phyloP scores from a whole-genome alignment of 2,113 vertebrate genomes.

The Seriola rivoliana region DNA sequence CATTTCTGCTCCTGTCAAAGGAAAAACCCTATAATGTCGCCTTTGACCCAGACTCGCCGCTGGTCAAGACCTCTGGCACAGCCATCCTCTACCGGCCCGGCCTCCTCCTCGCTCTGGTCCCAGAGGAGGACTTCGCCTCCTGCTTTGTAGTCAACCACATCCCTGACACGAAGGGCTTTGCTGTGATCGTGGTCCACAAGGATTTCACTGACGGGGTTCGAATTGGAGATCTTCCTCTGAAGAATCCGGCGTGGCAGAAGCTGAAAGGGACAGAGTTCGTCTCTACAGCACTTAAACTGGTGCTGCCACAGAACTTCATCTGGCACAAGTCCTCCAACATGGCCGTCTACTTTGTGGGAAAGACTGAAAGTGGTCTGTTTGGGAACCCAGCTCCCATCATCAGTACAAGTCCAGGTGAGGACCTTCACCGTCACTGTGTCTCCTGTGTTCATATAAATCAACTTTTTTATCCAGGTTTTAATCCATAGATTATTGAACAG shows the following conservation, averaged over 20 bases:
- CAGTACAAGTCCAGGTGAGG: slow-evolving; percentile 74
- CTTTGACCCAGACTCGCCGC: accelerated
- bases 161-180: accelerated
- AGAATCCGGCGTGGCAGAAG: neutral
- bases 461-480: too few species aligned
- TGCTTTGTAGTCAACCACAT: slow-evolving; percentile 62
- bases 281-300: accelerated
- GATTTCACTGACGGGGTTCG: neutral
- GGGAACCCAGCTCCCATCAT: slow-evolving; percentile 72
- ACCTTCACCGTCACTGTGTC: neutral
- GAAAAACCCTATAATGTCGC: accelerated
- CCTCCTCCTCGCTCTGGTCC: slow-evolving; percentile 68
- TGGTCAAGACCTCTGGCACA: neutral
- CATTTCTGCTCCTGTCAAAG: slow-evolving; percentile 43
- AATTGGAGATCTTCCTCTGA: accelerated
- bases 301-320: accelerated
- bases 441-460: too few species aligned
- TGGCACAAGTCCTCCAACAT: slow-evolving; percentile 77
- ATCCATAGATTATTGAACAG: too few species aligned
- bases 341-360: slow-evolving; percentile 67
- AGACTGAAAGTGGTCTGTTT: accelerated
- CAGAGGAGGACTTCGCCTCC: slow-evolving; percentile 59
- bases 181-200: slow-evolving; percentile 65
- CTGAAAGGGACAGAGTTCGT: slow-evolving; percentile 42
- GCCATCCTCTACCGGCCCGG: slow-evolving; percentile 39